phyloP scores from a whole-genome alignment of 2,888 invertebrate species.

The Heliconius hortense region DNA sequence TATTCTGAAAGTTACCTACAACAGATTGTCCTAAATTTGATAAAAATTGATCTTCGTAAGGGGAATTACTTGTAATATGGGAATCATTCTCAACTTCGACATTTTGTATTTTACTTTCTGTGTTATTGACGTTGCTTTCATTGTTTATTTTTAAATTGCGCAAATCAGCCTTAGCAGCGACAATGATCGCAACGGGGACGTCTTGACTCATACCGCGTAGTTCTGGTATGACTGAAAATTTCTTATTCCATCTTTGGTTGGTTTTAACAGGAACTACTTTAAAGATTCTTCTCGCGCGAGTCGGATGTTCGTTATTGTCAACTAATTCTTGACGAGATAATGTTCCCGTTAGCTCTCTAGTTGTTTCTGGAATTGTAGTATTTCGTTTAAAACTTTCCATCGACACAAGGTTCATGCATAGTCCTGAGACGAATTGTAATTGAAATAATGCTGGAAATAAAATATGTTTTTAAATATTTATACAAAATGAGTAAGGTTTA shows the following conservation, averaged over 20 bases:
- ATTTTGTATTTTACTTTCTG: not conserved
- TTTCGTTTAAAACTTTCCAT: constrained; percentile 5
- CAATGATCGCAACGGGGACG: not conserved
- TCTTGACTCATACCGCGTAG: not conserved
- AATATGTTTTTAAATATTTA: not conserved
- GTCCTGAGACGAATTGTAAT: not conserved
- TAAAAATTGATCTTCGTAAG: not conserved
- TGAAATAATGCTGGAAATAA: constrained; percentile 3
- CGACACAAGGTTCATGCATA: not conserved
- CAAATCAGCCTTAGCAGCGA: not conserved
- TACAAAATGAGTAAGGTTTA: not conserved
- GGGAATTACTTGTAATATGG: not conserved
- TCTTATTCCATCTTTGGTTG: constrained; percentile 3
- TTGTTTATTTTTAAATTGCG: not conserved
- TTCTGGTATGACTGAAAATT: not conserved
- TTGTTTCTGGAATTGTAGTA: not conserved
- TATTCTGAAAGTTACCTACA: not conserved
- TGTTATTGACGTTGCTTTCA: not conserved
- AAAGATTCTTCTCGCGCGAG: constrained; percentile 4
- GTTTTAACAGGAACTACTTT: constrained; percentile 10
- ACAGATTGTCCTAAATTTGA: not conserved
- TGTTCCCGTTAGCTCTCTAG: not conserved
- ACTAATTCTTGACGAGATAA: not conserved
- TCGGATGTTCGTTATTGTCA: not conserved
- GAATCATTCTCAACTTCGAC: not conserved